Percentiles rank a stretch among this genome's conserved stretches.
Conservation (phyloP, 2,797 vertebrate genomes). For the Acipenser oxyrinchus region DNA sequence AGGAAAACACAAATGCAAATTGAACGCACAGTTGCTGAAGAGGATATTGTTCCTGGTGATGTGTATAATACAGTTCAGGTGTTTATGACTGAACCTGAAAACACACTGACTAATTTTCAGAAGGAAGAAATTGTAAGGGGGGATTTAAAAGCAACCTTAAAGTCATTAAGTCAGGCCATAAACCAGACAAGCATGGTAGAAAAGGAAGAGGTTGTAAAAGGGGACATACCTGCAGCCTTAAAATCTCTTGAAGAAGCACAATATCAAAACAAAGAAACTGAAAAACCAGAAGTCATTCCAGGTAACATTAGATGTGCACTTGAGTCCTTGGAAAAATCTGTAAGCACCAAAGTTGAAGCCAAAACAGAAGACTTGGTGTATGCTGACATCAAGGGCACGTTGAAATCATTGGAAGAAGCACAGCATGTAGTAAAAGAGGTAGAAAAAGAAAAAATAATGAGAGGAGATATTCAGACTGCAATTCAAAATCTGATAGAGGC, state of each 20-base stretch:
- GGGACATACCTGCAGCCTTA: slow-evolving; percentile 63
- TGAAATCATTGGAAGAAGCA: slow-evolving; percentile 70
- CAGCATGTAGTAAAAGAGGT: slow-evolving; percentile 56
- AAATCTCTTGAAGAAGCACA: slow-evolving; percentile 69
- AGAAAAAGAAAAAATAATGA: slow-evolving; percentile 62
- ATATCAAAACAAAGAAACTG: slow-evolving; percentile 53
- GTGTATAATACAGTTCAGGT: slow-evolving; percentile 70
- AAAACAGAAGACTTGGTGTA: slow-evolving; percentile 66
- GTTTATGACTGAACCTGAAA: slow-evolving; percentile 69
- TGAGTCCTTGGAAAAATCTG: slow-evolving; percentile 73
- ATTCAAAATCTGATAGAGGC: slow-evolving; percentile 55
- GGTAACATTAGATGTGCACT: slow-evolving; percentile 72
- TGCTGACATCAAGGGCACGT: slow-evolving; percentile 70
- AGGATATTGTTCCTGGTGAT: slow-evolving; percentile 79
- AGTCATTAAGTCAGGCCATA: slow-evolving; percentile 66
- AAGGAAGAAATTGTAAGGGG: slow-evolving; percentile 76
- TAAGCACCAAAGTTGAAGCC: slow-evolving; percentile 58
- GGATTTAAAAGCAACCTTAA: slow-evolving; percentile 70
- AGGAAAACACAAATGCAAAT: slow-evolving; percentile 56
- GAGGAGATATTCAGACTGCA: slow-evolving; percentile 52
- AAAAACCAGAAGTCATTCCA: slow-evolving; percentile 67
- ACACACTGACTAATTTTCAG: slow-evolving; percentile 44
- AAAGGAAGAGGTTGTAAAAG: slow-evolving; percentile 77
- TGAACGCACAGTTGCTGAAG: slow-evolving; percentile 69
- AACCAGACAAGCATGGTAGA: slow-evolving; percentile 65